These are phyloP conservation scores for Trachelus troglodyta DNA, from an alignment of 2,888 invertebrate species.

Conservation along the genomic window DNA sequence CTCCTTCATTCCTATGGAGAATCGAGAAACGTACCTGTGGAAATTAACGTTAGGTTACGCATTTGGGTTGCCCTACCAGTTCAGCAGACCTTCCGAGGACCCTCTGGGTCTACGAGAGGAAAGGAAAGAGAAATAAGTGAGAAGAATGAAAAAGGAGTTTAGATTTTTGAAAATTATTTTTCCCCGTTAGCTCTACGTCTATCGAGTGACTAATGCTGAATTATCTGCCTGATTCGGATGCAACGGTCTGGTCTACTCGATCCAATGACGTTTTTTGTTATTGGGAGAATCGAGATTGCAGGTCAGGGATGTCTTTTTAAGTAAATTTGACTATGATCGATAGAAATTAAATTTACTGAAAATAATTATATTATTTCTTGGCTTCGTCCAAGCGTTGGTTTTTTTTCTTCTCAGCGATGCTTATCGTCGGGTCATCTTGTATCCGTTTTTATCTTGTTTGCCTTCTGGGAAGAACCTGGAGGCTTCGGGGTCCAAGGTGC, in stretches of 20 bases:
- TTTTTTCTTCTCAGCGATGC: neutral
- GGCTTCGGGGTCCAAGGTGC: neutral
- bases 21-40: neutral
- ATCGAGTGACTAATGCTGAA: neutral
- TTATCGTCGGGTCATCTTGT: neutral
- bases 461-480: neutral
- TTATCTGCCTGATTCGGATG: too few species aligned
- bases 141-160: neutral
- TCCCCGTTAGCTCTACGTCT: neutral
- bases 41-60: neutral
- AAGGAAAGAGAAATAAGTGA: conserved; percentile 9
- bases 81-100: conserved; percentile 25
- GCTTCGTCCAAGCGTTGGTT: neutral
- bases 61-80: neutral
- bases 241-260: too few species aligned
- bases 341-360: neutral
- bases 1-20: neutral
- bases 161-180: neutral
- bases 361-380: neutral
- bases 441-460: neutral
- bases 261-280: neutral
- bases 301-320: too few species aligned
- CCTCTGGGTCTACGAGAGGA: conserved; percentile 30
- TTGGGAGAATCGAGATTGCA: too few species aligned
- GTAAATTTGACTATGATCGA: too few species aligned